Percentiles rank a stretch among this genome's conserved stretches.
These are phyloP conservation scores for Coremacera marginata DNA, from an alignment of 2,888 invertebrate species.

Conservation along the genomic window DNA sequence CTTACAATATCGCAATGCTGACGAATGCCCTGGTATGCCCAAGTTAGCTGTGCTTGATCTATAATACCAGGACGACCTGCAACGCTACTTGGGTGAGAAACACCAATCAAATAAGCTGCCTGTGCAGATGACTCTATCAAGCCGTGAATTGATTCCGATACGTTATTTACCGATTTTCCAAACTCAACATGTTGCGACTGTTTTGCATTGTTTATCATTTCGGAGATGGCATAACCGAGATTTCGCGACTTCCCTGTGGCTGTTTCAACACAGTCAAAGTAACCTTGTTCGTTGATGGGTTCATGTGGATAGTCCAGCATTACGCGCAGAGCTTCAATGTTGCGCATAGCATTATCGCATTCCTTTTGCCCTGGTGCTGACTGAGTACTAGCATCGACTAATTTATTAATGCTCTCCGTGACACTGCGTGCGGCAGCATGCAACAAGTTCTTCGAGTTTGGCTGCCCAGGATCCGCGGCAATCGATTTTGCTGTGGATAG, in stretches of 20 bases:
- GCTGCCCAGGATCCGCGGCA: slow-evolving; percentile 89
- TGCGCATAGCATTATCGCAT: slow-evolving; percentile 94
- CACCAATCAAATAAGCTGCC: slow-evolving; percentile 94
- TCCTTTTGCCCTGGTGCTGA: slow-evolving; percentile 97
- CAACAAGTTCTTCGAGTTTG: slow-evolving; percentile 91
- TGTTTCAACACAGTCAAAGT: slow-evolving; percentile 93
- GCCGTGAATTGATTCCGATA: slow-evolving; percentile 90
- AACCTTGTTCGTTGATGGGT: slow-evolving; percentile 88
- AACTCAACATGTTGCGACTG: slow-evolving; percentile 87
- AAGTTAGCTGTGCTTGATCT: slow-evolving; percentile 87
- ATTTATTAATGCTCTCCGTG: slow-evolving; percentile 91
- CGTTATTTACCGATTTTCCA: slow-evolving; percentile 84
- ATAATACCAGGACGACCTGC: slow-evolving; percentile 91
- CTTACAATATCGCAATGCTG: slow-evolving; percentile 86
- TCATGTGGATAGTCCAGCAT: slow-evolving; percentile 88
- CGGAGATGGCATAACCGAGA: slow-evolving; percentile 91
- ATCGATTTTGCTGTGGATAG: slow-evolving; percentile 89
- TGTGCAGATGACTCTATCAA: slow-evolving; percentile 94
- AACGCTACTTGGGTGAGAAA: slow-evolving; percentile 90
- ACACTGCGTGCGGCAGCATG: slow-evolving; percentile 90
- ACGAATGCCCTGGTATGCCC: slow-evolving; percentile 91
- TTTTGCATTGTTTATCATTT: slow-evolving; percentile 93
- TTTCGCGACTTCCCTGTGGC: slow-evolving; percentile 90
- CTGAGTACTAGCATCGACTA: slow-evolving; percentile 80
- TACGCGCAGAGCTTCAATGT: slow-evolving; percentile 87